Evolutionary conservation across 2,888 invertebrate genomes (phyloP), one percentile per base, ranked within the genome.

Genomic region (Andrena praecox): DNA sequence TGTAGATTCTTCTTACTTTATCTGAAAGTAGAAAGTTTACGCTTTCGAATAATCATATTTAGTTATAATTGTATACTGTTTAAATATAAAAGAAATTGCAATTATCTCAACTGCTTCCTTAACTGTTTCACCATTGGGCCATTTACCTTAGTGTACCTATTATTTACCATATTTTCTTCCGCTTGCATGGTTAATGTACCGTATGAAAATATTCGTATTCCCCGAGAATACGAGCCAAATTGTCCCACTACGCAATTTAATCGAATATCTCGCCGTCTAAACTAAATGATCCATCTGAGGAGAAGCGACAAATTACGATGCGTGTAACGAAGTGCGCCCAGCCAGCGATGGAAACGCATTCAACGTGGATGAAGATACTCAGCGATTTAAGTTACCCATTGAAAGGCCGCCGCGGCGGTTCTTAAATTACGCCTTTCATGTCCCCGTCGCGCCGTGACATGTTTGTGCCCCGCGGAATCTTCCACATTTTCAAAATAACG

Each of bases 401-500:
- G 76, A 81, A 84, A 85, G 81, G 56, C 27, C 42, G 54, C 31
- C 31, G 42, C 76, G 48, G 59, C 73, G 63, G 60, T 27, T 69
- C 35, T 66, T 52, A 20, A 12, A 33, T 60, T 68, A 54, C 54
- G 35, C 67, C 87, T 87, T 86, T 87, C 79, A 75, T 67, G 85
- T 77, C 63, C 42, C 79, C 56, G 77, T 82, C 76, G 69, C 35
- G 33, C 54, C 24, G 69, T 70, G 70, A 77, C 85, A 79, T 77
- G 85, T 86, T 74, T 80, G 74, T 71, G 87, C 68, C 64, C 16
- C 69, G 16, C 54, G 71, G 73, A 79, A 79, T 82, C 73, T 84
- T 66, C 59, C 85, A 82, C 76, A 73, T 87, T 69, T 79, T 82
- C 85, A 67, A 83, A 82, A 77, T 73, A 83, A 82, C 83, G 69